Base-by-base conservation (phyloP, 2,113 vertebrate species). In the Sylvia atricapilla region DNA sequence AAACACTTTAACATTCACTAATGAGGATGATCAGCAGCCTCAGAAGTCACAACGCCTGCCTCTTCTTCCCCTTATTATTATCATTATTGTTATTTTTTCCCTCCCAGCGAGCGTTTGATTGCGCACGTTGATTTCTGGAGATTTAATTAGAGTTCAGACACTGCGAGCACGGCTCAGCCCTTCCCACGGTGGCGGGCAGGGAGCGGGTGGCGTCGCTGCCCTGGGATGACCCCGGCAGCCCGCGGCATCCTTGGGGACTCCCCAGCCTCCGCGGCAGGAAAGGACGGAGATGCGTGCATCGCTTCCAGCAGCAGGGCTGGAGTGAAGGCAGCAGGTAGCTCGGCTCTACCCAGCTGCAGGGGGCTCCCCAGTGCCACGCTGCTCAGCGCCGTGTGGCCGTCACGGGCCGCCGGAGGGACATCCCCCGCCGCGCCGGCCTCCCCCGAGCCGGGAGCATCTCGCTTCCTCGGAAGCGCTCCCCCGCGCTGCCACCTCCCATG, bases 71-170 rank as follows among this genome's bases (percentile, higher is more conserved):
- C 1, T 72, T 62, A 30, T 67, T 62, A 24, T 78, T 60, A 39
- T 41, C n/a, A 18, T 69, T 69, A 15, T 69, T 37, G 21, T 52
- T 15, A 12, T 37, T 59, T 52, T 30, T 41, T 3, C 25, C 11
- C 19, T 69, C 53, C 41, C 63, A 63, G 79, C 5, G 13, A 81
- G n/a, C 53, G 76, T 94, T 95, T 96, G 93, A 93, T 82, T 94
- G 67, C 20, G 35, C 77, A 21, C 7, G 2, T 25, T 96, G 94
- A 90, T 94, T 96, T 97, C 63, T 18, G 28, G 49, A 76, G 91
- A 67, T 93, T 83, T 93, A 94, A 95, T 97, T 80, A 90, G 41
- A 72, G 72, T 70, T 92, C 53, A 47, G 31, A 24, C 88, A 56
- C 90, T 15, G 37, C 24, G n/a, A 84, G 66, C 60, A 30, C 21